Conservation (phyloP, 1,140 invertebrate genomes). For the Apocrypta bakeri region DNA sequence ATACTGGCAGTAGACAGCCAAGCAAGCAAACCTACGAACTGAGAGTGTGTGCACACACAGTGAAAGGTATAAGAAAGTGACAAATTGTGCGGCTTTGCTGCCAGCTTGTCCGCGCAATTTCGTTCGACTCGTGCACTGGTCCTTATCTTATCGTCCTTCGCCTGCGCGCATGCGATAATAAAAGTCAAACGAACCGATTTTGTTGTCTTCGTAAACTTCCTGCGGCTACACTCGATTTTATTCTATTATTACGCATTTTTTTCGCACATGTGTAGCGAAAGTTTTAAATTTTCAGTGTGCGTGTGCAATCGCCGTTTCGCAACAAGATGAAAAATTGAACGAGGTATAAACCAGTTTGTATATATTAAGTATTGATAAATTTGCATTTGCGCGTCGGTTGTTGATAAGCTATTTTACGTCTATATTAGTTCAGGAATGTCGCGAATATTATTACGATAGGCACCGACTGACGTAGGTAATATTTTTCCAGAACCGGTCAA, state of each 20-base stretch:
- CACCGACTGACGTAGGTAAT: not conserved
- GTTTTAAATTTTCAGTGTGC: no score
- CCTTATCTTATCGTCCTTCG: slow-evolving; percentile 25
- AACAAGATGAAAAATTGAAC: no score
- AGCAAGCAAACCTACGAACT: not conserved
- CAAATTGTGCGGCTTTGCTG: not conserved
- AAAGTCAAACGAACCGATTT: not conserved
- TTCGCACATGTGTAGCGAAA: no score
- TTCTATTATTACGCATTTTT: no score
- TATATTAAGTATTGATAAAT: not conserved
- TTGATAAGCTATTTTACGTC: not conserved
- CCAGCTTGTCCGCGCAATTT: not conserved
- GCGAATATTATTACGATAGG: not conserved
- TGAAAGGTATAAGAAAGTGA: not conserved
- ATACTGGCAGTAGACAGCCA: not conserved
- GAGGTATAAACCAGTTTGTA: not conserved
- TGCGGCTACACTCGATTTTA: not conserved
- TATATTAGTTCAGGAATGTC: not conserved
- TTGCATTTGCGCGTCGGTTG: not conserved
- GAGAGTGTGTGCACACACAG: not conserved
- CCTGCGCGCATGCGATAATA: not conserved
- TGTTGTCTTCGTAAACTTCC: not conserved
- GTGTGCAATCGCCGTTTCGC: no score
- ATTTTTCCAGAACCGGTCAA: not conserved
- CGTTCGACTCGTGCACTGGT: not conserved